Evolutionary conservation across 2,888 invertebrate species (phyloP).

Genomic region (Hydrotaea diabolus): DNA sequence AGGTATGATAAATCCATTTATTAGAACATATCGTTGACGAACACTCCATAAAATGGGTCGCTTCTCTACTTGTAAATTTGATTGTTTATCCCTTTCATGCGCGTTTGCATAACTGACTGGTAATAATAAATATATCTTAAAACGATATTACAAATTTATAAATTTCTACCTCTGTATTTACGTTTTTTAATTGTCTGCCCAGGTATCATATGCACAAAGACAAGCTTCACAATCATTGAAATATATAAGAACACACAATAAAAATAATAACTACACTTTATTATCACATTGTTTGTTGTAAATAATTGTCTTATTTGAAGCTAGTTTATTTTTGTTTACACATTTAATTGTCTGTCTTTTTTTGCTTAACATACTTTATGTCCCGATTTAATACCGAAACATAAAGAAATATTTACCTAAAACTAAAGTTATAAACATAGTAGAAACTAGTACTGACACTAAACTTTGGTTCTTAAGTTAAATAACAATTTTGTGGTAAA

Average conservation of each 20-base stretch:
- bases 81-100: too few relatives aligned
- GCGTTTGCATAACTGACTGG: too few relatives aligned
- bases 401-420: conserved; percentile 6
- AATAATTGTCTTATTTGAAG: conserved; percentile 35
- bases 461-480: too few relatives aligned
- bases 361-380: conserved; percentile 25
- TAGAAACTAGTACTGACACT: neutral
- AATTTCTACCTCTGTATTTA: too few relatives aligned
- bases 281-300: conserved; percentile 38
- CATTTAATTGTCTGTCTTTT: conserved; percentile 24
- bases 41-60: too few relatives aligned
- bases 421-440: neutral
- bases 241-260: too few relatives aligned
- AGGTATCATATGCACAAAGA: conserved; percentile 7
- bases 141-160: too few relatives aligned
- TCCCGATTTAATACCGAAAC: neutral
- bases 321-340: neutral
- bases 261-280: conserved; percentile 29
- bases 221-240: conserved; percentile 55
- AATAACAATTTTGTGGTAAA: too few relatives aligned
- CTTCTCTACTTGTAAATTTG: too few relatives aligned
- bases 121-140: too few relatives aligned
- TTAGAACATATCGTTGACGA: too few relatives aligned
- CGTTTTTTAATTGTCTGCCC: neutral
- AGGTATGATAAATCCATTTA: too few relatives aligned